Percentiles rank a stretch among this genome's conserved stretches.
Evolutionary conservation across 2,113 vertebrate species (phyloP).

Genomic region (Choloepus hoffmanni): DNA sequence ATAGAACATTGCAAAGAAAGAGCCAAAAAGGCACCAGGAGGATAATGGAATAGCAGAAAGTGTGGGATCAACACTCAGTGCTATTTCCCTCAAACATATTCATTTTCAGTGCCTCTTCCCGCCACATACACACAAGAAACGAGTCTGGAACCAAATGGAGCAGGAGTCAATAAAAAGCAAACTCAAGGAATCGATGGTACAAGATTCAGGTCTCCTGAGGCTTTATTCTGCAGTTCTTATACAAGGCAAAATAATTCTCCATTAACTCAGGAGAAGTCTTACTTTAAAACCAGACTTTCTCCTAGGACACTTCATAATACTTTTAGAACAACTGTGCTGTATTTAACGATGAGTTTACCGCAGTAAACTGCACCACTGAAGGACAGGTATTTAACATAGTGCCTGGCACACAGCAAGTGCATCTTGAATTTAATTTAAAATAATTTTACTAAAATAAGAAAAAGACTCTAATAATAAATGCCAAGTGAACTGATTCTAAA

Average conservation of each 20-base stretch:
- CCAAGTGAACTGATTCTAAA: background rate
- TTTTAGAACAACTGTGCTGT: background rate
- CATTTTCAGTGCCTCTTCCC: background rate
- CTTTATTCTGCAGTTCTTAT: background rate
- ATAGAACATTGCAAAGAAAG: slow-evolving; percentile 74
- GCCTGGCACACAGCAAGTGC: background rate
- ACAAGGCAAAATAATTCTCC: background rate
- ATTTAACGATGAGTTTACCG: background rate
- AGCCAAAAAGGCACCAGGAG: slow-evolving; percentile 53
- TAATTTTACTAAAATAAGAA: slow-evolving; percentile 28
- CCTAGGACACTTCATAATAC: background rate
- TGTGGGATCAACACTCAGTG: background rate
- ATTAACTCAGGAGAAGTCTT: background rate
- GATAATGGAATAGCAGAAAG: slow-evolving; percentile 50
- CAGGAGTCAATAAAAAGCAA: background rate
- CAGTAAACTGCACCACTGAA: background rate
- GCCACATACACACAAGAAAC: background rate
- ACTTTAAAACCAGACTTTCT: background rate
- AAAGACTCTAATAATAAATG: background rate
- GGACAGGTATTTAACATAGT: background rate
- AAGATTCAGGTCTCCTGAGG: too few species aligned
- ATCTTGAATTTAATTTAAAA: slow-evolving; percentile 30
- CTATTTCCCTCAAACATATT: background rate
- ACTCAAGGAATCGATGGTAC: slow-evolving; percentile 35
- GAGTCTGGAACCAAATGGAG: background rate